These are phyloP conservation scores for Fissipunctia ypsillon DNA, from an alignment of 2,888 invertebrate species.

Conservation along the genomic window DNA sequence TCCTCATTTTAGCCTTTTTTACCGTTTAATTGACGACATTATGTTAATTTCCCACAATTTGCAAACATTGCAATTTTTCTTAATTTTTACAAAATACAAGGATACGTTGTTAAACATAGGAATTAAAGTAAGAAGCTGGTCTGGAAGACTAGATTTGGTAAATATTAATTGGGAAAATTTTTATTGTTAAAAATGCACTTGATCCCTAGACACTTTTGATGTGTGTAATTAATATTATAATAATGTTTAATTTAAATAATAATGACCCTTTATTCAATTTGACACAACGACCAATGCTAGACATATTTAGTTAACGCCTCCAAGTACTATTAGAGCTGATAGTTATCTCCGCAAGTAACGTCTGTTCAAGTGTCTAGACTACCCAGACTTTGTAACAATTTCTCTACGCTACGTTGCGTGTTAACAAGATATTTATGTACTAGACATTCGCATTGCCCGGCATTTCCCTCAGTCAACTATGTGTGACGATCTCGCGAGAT, in stretches of 20 bases:
- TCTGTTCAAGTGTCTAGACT: conserved; percentile 7
- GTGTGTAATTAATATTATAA: background rate
- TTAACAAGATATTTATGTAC: conserved; percentile 18
- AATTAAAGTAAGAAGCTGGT: too few relatives aligned
- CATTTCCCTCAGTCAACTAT: conserved; percentile 15
- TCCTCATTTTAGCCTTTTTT: too few relatives aligned
- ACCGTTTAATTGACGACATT: too few relatives aligned
- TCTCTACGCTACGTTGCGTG: conserved; percentile 24
- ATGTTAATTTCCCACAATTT: too few relatives aligned
- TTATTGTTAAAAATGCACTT: too few relatives aligned
- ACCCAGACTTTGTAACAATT: conserved; percentile 13
- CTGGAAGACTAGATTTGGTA: too few relatives aligned
- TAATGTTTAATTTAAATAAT: background rate
- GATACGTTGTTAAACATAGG: too few relatives aligned
- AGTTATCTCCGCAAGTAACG: background rate
- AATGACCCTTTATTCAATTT: background rate
- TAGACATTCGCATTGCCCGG: conserved; percentile 13
- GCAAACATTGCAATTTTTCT: too few relatives aligned
- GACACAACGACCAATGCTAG: background rate
- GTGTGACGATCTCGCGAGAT: conserved; percentile 34
- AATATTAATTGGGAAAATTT: too few relatives aligned
- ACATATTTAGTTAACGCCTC: background rate
- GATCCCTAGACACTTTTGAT: too few relatives aligned
- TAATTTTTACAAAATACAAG: too few relatives aligned
- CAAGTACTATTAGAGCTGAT: background rate